Percentiles rank a stretch among this genome's conserved stretches.
phyloP scores from a whole-genome alignment of 53 echinoderm and acorn worm genomes.

The Henricia sp. region DNA sequence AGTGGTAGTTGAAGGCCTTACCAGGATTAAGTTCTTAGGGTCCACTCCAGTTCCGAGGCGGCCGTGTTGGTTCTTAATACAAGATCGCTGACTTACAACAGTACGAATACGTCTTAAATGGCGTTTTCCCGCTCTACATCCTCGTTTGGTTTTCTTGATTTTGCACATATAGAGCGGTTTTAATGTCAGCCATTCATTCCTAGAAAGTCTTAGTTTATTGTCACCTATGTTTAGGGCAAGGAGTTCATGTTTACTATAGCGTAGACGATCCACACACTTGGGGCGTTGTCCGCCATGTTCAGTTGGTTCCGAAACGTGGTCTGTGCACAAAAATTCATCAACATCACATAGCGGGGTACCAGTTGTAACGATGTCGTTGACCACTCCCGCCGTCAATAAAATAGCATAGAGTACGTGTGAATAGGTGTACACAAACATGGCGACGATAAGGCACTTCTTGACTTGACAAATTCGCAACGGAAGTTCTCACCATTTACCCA shows the following conservation, averaged over 20 bases:
- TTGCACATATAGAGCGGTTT: neutral
- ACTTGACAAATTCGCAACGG: neutral
- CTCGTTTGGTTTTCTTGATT: neutral
- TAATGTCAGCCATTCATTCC: neutral
- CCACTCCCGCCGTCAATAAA: neutral
- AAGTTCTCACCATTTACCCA: neutral
- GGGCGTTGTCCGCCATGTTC: neutral
- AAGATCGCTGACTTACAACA: neutral
- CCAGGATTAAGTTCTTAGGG: neutral
- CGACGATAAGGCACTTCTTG: neutral
- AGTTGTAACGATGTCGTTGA: conserved; percentile 8
- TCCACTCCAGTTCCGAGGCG: neutral
- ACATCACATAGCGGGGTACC: neutral
- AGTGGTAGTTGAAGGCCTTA: neutral
- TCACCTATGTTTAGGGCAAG: conserved; percentile 3
- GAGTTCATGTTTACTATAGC: neutral
- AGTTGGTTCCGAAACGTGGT: neutral
- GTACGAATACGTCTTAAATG: neutral
- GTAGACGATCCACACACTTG: neutral
- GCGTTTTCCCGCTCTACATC: conserved; percentile 7
- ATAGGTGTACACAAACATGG: conserved; percentile 2
- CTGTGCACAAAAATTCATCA: neutral
- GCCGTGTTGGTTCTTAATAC: neutral
- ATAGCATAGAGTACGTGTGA: conserved; percentile 8
- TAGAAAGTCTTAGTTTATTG: neutral